A percentile compares a stretch with the other conserved stretches of the same genome.
These are phyloP conservation scores for Eubucco bourcierii DNA, from an alignment of 2,113 vertebrate species.

Conservation along the genomic window DNA sequence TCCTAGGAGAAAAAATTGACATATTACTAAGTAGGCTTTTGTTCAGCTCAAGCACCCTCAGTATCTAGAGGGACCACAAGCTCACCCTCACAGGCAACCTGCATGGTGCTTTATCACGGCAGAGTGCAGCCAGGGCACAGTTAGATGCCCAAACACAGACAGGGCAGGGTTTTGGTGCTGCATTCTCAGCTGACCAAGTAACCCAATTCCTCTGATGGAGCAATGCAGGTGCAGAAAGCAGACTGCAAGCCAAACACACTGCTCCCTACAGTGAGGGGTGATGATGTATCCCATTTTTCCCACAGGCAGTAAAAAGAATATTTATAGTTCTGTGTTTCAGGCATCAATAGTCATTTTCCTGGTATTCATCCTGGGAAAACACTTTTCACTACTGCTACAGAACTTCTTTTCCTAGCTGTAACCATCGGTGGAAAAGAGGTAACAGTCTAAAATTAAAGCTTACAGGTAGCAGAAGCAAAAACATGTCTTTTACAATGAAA, in stretches of 20 bases:
- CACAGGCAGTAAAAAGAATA: neutral
- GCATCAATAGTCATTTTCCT: neutral
- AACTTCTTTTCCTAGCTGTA: neutral
- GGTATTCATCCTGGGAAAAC: neutral
- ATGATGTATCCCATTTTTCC: accelerated
- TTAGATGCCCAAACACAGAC: neutral
- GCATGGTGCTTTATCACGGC: accelerated
- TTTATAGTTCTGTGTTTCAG: neutral
- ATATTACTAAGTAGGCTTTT: conserved; percentile 17
- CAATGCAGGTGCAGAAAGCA: accelerated
- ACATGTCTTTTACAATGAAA: neutral
- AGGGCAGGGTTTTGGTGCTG: neutral
- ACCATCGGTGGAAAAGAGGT: neutral
- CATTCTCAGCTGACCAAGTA: accelerated
- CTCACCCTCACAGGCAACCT: neutral
- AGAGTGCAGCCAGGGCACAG: neutral
- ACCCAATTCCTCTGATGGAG: neutral
- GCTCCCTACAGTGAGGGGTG: neutral
- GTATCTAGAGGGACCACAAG: neutral
- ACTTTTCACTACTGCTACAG: neutral
- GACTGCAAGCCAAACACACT: neutral
- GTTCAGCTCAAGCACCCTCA: neutral
- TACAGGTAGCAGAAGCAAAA: neutral
- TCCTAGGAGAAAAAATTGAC: conserved; percentile 13
- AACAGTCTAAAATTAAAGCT: conserved; percentile 15